Percentiles rank a stretch among this genome's conserved stretches.
Evolutionary conservation across 2,113 vertebrate species (phyloP).

Genomic region (Cercopithecus mona): DNA sequence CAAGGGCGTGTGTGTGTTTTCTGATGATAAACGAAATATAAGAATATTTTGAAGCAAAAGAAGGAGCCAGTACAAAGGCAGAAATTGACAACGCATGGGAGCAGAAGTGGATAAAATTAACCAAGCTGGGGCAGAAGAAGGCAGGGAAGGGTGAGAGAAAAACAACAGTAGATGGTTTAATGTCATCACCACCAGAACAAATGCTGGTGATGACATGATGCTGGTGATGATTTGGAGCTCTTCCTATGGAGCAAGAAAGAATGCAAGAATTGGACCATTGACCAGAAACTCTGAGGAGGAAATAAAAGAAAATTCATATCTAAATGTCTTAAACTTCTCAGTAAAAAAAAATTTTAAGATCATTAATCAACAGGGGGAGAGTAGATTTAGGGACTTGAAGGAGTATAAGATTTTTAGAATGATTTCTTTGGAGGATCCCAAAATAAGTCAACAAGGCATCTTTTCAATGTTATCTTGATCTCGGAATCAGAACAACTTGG

Average conservation of each 20-base stretch:
- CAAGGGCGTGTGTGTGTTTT: not conserved
- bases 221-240: too few relatives aligned
- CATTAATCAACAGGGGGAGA: not conserved
- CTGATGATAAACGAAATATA: not conserved
- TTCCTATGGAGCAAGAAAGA: not conserved
- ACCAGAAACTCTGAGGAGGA: not conserved
- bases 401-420: not conserved
- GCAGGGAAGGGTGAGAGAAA: not conserved
- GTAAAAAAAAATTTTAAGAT: not conserved
- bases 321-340: not conserved
- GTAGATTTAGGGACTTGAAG: not conserved
- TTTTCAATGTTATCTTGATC: not conserved
- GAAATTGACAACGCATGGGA: not conserved
- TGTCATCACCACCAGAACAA: too few relatives aligned
- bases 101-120: not conserved
- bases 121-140: not conserved
- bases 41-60: not conserved
- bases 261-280: not conserved
- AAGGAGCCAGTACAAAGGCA: not conserved
- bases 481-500: not conserved
- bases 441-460: not conserved
- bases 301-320: not conserved
- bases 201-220: too few relatives aligned
- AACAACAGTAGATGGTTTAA: fast-evolving
- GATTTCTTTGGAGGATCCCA: not conserved